Evolutionary conservation across 2,113 vertebrate species (phyloP).

Genomic region (Sphyrna mokarran): DNA sequence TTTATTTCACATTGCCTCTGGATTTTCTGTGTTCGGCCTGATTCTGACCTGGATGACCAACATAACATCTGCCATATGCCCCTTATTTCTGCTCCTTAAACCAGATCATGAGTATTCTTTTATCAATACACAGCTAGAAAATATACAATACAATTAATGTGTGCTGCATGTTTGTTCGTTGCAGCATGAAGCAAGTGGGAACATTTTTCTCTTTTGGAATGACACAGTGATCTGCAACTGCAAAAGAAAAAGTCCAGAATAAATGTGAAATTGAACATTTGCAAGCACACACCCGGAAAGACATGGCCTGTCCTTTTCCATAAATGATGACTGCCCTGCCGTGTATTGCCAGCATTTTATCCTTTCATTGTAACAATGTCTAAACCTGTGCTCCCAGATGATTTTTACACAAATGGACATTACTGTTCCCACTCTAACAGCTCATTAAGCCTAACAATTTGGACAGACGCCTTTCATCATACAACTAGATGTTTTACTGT

Average conservation of each 20-base stretch:
- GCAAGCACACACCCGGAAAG: not conserved
- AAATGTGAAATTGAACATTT: not conserved
- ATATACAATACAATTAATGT: not conserved
- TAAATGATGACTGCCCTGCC: not conserved
- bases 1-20: not conserved
- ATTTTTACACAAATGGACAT: not conserved
- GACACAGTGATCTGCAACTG: not conserved
- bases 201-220: not conserved
- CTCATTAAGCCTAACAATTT: not conserved
- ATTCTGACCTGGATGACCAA: not conserved
- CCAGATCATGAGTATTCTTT: not conserved
- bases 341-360: not conserved
- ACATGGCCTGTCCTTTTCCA: not conserved
- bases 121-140: not conserved
- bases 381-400: not conserved
- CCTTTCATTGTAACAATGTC: not conserved
- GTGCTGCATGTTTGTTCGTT: not conserved
- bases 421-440: not conserved
- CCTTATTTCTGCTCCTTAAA: not conserved
- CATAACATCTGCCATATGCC: not conserved
- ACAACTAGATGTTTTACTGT: conserved; percentile 11
- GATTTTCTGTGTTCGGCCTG: not conserved
- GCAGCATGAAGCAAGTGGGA: not conserved
- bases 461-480: not conserved
- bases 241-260: not conserved